A percentile compares a stretch with the other conserved stretches of the same genome.
phyloP scores from a whole-genome alignment of 2,113 vertebrate genomes.

The Halcyon senegalensis region DNA sequence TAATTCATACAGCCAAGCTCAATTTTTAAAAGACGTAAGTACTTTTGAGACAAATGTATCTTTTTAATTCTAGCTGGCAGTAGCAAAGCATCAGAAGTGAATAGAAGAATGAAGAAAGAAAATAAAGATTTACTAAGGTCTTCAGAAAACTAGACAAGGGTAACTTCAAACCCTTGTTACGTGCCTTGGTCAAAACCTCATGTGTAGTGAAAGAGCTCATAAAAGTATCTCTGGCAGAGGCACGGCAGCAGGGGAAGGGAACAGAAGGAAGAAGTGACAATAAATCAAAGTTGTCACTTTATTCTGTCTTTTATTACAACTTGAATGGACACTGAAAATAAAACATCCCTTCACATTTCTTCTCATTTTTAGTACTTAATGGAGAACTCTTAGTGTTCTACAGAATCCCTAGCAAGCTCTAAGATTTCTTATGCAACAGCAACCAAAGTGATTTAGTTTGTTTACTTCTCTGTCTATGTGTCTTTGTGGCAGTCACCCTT shows the following conservation, averaged over 20 bases:
- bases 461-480: background rate
- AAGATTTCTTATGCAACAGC: background rate
- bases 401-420: background rate
- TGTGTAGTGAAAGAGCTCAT: background rate
- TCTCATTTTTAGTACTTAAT: background rate
- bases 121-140: background rate
- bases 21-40: background rate
- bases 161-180: background rate
- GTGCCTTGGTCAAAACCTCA: background rate
- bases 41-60: background rate
- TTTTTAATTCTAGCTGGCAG: background rate
- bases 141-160: background rate
- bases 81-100: background rate
- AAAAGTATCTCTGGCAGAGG: background rate
- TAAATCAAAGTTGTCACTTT: background rate
- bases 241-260: accelerated
- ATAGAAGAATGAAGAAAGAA: background rate
- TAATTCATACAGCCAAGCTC: background rate
- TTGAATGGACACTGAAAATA: background rate
- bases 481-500: background rate
- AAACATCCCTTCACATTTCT: background rate
- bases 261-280: background rate
- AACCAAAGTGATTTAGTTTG: background rate
- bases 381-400: background rate
- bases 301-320: background rate